phyloP scores from a whole-genome alignment of 2,888 invertebrate species.

The Athetis lepigone region DNA sequence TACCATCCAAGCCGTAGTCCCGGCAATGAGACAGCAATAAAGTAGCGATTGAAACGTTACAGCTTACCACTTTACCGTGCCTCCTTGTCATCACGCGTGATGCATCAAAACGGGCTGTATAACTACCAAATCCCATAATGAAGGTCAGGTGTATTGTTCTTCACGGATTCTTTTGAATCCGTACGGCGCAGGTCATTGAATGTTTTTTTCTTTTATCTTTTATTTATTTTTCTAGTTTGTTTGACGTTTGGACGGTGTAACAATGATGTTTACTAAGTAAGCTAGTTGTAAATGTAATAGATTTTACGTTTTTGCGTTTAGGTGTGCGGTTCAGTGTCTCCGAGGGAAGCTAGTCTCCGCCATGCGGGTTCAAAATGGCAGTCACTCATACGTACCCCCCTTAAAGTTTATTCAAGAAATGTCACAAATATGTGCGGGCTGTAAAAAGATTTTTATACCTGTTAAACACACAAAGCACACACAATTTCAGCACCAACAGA shows the following conservation, averaged over 20 bases:
- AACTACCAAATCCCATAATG: conserved; percentile 65
- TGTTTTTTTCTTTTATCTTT: conserved; percentile 47
- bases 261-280: conserved; percentile 21
- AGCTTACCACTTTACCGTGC: conserved; percentile 69
- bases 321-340: too few species aligned
- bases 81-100: conserved; percentile 64
- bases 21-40: conserved; percentile 72
- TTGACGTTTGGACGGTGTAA: conserved; percentile 19
- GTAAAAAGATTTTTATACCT: too few species aligned
- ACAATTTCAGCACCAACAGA: too few species aligned
- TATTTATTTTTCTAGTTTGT: conserved; percentile 37
- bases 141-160: conserved; percentile 62
- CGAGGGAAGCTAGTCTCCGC: too few species aligned
- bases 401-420: too few species aligned
- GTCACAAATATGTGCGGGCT: too few species aligned
- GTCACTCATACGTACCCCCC: too few species aligned
- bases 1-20: conserved; percentile 45
- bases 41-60: conserved; percentile 72
- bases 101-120: conserved; percentile 55
- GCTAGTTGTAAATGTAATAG: not conserved
- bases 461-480: too few species aligned
- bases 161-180: conserved; percentile 48
- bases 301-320: too few species aligned
- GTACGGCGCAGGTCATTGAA: conserved; percentile 47
- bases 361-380: too few species aligned